A percentile compares a stretch with the other conserved stretches of the same genome.
phyloP scores from a whole-genome alignment of 2,888 invertebrate genomes.

The Thelaira solivaga region DNA sequence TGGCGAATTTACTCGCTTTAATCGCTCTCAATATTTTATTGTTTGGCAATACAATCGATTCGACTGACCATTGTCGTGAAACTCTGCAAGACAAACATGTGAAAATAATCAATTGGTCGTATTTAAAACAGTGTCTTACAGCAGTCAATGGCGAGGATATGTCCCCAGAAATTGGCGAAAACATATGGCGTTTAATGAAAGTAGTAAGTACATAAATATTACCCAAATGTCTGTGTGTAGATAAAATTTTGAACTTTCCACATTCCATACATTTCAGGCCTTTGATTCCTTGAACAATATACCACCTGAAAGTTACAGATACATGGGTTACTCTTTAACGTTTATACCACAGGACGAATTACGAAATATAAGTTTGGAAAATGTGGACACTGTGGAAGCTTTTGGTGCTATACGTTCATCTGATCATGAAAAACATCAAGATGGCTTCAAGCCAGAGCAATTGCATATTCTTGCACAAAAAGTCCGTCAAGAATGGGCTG shows the following conservation, averaged over 20 bases:
- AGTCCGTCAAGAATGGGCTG: slow-evolving; percentile 79
- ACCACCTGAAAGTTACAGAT: slow-evolving; percentile 63
- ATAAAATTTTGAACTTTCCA: not conserved
- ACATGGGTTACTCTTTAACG: slow-evolving; percentile 66
- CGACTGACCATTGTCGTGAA: slow-evolving; percentile 60
- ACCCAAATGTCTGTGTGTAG: not conserved
- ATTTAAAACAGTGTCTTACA: slow-evolving; percentile 65
- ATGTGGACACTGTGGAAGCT: slow-evolving; percentile 79
- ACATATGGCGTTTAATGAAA: slow-evolving; percentile 69
- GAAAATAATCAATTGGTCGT: slow-evolving; percentile 64
- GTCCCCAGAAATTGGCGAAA: slow-evolving; percentile 63
- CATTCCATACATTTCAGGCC: slow-evolving; percentile 55
- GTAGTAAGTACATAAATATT: slow-evolving; percentile 55
- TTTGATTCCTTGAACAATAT: slow-evolving; percentile 67
- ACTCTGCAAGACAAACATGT: slow-evolving; percentile 59
- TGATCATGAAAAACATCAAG: not conserved
- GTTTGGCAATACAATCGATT: not conserved
- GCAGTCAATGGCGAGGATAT: slow-evolving; percentile 64
- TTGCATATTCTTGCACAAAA: slow-evolving; percentile 78
- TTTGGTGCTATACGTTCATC: slow-evolving; percentile 78
- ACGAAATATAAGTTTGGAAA: slow-evolving; percentile 78
- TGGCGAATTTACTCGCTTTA: not conserved
- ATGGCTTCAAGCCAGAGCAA: slow-evolving; percentile 66
- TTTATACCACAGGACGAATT: slow-evolving; percentile 79
- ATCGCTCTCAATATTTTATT: not conserved